A percentile compares a stretch with the other conserved stretches of the same genome.
Conservation (phyloP, 2,888 invertebrate species). For the Poecilus cupreus region DNA sequence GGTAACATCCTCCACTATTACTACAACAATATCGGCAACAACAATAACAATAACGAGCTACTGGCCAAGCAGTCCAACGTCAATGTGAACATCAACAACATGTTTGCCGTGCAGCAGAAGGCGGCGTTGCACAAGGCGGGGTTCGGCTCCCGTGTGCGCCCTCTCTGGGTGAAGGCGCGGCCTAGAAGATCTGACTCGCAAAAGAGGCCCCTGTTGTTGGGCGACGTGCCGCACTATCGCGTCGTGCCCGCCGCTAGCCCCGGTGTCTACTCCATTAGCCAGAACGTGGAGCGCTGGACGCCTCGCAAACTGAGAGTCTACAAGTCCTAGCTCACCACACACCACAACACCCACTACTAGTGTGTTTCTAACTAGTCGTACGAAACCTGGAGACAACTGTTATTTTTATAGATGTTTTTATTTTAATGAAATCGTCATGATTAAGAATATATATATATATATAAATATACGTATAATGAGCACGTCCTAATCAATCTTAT, state of each 20-base stretch:
- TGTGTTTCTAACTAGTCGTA: not conserved
- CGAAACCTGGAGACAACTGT: slow-evolving; percentile 33
- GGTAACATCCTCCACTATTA: slow-evolving; percentile 71
- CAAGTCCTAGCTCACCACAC: slow-evolving; percentile 61
- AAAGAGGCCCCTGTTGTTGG: slow-evolving; percentile 71
- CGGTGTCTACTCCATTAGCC: slow-evolving; percentile 73
- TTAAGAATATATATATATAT: not conserved
- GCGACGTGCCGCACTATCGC: slow-evolving; percentile 61
- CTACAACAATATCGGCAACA: slow-evolving; percentile 71
- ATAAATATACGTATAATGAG: slow-evolving; percentile 62
- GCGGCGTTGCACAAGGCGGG: slow-evolving; percentile 61
- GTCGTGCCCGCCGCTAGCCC: slow-evolving; percentile 76
- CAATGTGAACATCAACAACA: slow-evolving; percentile 70
- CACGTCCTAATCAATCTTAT: slow-evolving; percentile 67
- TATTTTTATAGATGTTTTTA: slow-evolving; percentile 60
- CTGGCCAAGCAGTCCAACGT: slow-evolving; percentile 67
- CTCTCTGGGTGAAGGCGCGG: slow-evolving; percentile 72
- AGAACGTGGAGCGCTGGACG: slow-evolving; percentile 71
- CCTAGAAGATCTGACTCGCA: slow-evolving; percentile 72
- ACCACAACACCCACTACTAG: not conserved
- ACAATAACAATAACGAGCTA: slow-evolving; percentile 66
- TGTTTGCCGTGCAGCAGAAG: slow-evolving; percentile 64
- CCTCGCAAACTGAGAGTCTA: slow-evolving; percentile 63
- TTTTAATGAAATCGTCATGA: slow-evolving; percentile 41
- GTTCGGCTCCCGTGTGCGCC: slow-evolving; percentile 75